These are phyloP conservation scores for Chlorops oryzae DNA, from an alignment of 1,140 invertebrate genomes.

Conservation along the genomic window DNA sequence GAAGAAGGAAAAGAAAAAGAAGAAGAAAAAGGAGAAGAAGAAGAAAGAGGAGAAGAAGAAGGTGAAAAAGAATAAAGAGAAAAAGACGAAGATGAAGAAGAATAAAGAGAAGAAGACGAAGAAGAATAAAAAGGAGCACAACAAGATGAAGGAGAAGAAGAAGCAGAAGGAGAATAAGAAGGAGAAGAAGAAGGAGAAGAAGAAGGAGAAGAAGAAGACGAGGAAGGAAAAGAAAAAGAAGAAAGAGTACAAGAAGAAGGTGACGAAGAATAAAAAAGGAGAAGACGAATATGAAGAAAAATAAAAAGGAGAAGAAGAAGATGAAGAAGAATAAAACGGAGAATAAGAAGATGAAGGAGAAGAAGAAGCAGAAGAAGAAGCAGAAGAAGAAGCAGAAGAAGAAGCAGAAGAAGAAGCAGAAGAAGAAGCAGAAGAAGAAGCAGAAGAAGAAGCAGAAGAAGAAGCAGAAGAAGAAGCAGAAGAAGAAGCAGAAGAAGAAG, in stretches of 20 bases:
- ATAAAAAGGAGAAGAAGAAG: neutral
- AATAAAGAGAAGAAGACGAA: neutral
- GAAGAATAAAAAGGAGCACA: neutral
- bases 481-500: neutral
- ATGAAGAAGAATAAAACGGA: neutral
- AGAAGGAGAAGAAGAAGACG: neutral
- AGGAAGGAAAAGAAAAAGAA: neutral
- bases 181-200: neutral
- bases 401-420: neutral
- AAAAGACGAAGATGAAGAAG: neutral
- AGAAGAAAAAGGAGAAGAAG: neutral
- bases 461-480: neutral
- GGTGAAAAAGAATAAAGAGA: neutral
- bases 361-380: neutral
- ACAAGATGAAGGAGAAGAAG: neutral
- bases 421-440: neutral
- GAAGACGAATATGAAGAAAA: neutral
- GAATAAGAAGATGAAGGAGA: neutral
- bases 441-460: neutral
- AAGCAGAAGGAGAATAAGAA: neutral
- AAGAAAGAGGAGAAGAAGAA: neutral
- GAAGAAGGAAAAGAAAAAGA: neutral
- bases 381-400: neutral
- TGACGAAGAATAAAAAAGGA: neutral
- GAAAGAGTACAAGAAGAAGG: slow-evolving; percentile 1